Evolutionary conservation across 2,797 vertebrate species (phyloP), one percentile per base, ranked within the genome.

Genomic region (Acipenser ruthenus): DNA sequence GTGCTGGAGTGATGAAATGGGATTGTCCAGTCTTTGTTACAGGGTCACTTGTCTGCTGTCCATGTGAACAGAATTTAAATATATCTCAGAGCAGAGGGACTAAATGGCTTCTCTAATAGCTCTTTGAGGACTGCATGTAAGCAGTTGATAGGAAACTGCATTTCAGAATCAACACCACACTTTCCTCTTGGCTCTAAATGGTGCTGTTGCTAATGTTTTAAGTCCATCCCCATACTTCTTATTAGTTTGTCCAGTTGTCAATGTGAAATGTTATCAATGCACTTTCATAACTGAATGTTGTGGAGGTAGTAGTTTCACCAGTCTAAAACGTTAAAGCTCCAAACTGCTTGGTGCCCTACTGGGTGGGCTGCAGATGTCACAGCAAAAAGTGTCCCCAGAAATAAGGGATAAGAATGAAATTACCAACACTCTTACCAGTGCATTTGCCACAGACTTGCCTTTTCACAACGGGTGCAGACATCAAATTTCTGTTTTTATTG

Each of bases 21-120:
- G 77, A 65, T 79, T 69, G 77, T 75, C 70, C 78, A 73, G 75
- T 80, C 82, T 74, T 79, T 84, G 84, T 88, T 80, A 72, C 72
- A n/a, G 81, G 85, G 87, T 86, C 82, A 77, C 67, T 52, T 76
- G 73, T 64, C 80, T 69, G 75, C 78, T 79, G 80, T 80, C 76
- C 78, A 77, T 83, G 83, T 80, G 71, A 88, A 88, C 87, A 86
- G 84, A 90, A 90, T 90, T 87, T 83, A 86, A 88, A 85, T 72
- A 74, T 66, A 78, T 71, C 79, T 53, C 73, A 71, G 82, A 80
- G 84, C 72, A 80, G 75, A 68, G 77, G 77, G 80, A 49, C 37
- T 76, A 79, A 79, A 80, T 84, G 78, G 74, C 71, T 74, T 72
- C 50, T 1, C 47, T 69, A 65, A 76, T 78, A 78, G 77, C 75